A percentile compares a stretch with the other conserved stretches of the same genome.
Conservation (phyloP, 2,888 invertebrate species). For the Papilio gigon region DNA sequence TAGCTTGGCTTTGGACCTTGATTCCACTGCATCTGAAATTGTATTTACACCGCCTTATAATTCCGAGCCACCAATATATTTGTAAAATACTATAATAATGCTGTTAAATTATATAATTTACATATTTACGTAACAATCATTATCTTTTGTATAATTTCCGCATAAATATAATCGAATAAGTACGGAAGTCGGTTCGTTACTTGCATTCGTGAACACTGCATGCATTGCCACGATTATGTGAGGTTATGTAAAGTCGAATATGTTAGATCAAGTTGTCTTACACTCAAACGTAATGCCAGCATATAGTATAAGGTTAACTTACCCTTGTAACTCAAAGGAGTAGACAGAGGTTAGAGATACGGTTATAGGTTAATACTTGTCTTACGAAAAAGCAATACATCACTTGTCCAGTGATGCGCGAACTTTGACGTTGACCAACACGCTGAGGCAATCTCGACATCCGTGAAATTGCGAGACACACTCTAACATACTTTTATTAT, state of each 20-base stretch:
- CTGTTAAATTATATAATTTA: not conserved
- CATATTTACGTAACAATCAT: not conserved
- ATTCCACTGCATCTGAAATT: no score
- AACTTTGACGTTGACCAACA: conserved; percentile 29
- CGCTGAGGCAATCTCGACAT: conserved; percentile 44
- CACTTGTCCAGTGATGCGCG: conserved; percentile 21
- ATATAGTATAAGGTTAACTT: no score
- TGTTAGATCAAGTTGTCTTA: not conserved
- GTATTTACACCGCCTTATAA: no score
- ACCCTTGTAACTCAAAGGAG: no score
- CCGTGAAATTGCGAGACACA: conserved; percentile 24
- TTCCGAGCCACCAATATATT: no score
- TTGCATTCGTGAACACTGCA: not conserved
- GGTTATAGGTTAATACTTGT: no score
- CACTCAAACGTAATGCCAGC: not conserved
- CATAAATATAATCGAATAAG: not conserved
- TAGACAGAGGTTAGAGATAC: no score
- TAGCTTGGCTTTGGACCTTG: no score
- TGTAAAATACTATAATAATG: no score
- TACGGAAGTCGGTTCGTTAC: not conserved
- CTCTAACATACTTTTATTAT: conserved; percentile 33
- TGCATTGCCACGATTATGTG: not conserved
- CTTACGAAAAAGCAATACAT: not conserved
- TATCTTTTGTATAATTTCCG: not conserved
- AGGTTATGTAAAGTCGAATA: conserved; percentile 1